Evolutionary conservation across 2,113 vertebrate genomes (phyloP).

Genomic region (Gobio gobio): DNA sequence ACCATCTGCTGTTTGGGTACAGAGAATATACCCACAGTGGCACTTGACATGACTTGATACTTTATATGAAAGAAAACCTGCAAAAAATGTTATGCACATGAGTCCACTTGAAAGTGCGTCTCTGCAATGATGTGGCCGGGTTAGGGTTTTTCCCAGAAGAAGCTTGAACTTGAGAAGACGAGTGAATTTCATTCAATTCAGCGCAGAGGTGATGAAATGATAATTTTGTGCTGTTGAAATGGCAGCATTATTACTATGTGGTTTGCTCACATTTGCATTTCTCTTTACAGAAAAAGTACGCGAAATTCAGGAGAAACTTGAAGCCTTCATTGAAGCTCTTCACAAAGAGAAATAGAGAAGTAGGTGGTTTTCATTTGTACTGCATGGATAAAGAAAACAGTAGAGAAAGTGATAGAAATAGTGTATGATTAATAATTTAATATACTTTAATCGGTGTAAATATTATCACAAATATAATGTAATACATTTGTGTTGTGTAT

Average conservation of each 20-base stretch:
- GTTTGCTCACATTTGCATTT: conserved; percentile 46
- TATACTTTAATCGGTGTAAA: neutral
- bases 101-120: conserved; percentile 4
- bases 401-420: neutral
- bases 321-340: conserved; percentile 98
- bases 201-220: neutral
- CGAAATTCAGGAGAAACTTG: conserved; percentile 99
- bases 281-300: conserved; percentile 91
- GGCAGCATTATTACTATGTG: neutral
- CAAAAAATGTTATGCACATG: neutral
- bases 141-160: neutral
- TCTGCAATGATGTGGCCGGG: conserved; percentile 10
- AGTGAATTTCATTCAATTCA: neutral
- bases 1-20: conserved; percentile 71
- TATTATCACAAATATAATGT: neutral
- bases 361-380: conserved; percentile 59
- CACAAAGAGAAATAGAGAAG: conserved; percentile 91
- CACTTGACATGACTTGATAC: conserved; percentile 30
- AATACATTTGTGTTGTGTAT: too few species aligned
- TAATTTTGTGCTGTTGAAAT: neutral
- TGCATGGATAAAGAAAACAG: neutral
- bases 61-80: conserved; percentile 9
- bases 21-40: conserved; percentile 50
- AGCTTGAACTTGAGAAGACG: conserved; percentile 8
- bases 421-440: neutral